These are phyloP conservation scores for Nipponia nippon DNA, from an alignment of 2,113 vertebrate genomes.

Conservation along the genomic window DNA sequence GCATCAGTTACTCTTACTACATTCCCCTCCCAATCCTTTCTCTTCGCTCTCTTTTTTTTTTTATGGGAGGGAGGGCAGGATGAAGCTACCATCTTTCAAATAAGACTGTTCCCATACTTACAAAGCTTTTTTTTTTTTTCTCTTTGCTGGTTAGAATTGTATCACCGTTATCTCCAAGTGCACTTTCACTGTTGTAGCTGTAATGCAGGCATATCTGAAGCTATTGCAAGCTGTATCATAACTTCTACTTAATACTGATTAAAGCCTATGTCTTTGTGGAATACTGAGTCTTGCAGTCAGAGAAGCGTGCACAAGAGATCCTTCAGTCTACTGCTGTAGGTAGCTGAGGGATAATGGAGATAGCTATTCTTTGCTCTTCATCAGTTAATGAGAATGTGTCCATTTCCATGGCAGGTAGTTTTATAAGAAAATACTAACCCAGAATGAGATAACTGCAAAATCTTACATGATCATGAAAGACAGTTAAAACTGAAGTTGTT, in stretches of 20 bases:
- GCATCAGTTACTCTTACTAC: background rate
- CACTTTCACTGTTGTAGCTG: background rate
- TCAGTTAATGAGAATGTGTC: background rate
- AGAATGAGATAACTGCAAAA: background rate
- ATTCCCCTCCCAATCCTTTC: background rate
- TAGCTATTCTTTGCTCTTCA: background rate
- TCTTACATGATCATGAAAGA: background rate
- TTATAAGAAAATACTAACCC: background rate
- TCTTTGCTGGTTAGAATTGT: background rate
- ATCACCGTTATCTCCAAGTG: background rate
- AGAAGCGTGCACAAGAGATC: background rate
- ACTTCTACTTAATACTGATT: background rate
- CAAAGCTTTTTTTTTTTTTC: background rate
- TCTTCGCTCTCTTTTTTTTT: fast-evolving
- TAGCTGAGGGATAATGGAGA: background rate
- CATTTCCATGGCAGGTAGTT: background rate
- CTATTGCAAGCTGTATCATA: background rate
- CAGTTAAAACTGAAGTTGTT: background rate
- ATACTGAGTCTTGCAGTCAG: background rate
- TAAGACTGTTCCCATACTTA: background rate
- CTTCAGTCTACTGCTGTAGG: background rate
- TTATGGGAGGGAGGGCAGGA: too few relatives aligned
- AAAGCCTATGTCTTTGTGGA: background rate
- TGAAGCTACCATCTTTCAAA: background rate
- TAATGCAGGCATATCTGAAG: background rate